A percentile compares a stretch with the other conserved stretches of the same genome.
Conservation (phyloP, 92 coral and sea anemone species). For the Siderastrea siderea region DNA sequence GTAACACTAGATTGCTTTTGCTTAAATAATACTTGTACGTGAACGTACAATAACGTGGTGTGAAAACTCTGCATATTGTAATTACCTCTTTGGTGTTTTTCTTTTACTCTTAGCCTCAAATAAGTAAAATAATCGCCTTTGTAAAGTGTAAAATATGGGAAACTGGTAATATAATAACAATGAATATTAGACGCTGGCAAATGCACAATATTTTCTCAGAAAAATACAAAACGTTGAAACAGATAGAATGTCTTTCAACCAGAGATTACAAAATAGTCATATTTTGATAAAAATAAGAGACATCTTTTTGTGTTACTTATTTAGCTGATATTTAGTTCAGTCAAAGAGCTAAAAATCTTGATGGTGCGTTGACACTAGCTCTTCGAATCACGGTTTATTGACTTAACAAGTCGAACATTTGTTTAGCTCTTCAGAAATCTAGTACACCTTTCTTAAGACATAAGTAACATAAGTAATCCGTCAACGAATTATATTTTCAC, state of each 20-base stretch:
- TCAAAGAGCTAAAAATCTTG: not conserved
- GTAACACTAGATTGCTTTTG: not conserved
- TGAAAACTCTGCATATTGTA: conserved; percentile 9
- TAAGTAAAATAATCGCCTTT: not conserved
- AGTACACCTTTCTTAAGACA: not conserved
- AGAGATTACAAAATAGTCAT: not conserved
- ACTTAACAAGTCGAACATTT: not conserved
- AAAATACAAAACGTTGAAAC: not conserved
- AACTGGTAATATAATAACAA: not conserved
- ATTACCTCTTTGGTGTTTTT: not conserved
- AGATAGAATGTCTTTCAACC: not conserved
- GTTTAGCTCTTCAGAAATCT: not conserved
- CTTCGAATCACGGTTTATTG: conserved; percentile 2
- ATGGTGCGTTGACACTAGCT: not conserved
- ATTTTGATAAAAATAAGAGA: no score
- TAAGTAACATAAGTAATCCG: not conserved
- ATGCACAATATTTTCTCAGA: not conserved
- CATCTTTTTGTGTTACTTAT: no score
- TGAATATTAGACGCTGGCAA: not conserved
- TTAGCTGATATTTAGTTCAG: no score
- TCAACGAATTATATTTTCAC: not conserved
- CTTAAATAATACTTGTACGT: not conserved
- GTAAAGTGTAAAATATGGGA: not conserved
- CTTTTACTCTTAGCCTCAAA: not conserved
- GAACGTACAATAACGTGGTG: not conserved